Evolutionary conservation across 2,797 vertebrate species (phyloP).

Genomic region (Acrossocheilus fasciatus): DNA sequence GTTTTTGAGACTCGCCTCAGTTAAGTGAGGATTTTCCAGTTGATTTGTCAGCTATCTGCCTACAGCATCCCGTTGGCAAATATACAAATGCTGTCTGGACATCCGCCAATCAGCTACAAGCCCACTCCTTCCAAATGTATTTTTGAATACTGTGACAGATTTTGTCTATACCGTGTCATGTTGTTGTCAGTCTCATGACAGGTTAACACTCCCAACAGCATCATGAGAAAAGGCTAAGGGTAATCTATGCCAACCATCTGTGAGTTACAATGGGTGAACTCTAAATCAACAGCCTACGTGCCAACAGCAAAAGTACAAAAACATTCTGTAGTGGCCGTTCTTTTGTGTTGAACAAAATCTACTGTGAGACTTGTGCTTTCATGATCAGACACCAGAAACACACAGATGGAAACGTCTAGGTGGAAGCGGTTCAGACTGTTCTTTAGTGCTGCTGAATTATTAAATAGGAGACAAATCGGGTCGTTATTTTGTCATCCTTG

Average conservation of each 20-base stretch:
- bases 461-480: slow-evolving; percentile 22
- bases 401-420: slow-evolving; percentile 33
- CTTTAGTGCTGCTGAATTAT: slow-evolving; percentile 28
- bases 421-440: slow-evolving; percentile 28
- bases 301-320: neutral
- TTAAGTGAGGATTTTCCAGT: slow-evolving; percentile 23
- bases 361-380: slow-evolving; percentile 23
- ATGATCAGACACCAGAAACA: slow-evolving; percentile 30
- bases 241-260: slow-evolving; percentile 31
- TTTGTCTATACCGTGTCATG: slow-evolving; percentile 1
- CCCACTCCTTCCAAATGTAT: neutral
- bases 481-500: slow-evolving; percentile 1
- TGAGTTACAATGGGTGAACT: neutral
- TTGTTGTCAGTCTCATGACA: neutral
- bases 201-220: slow-evolving; percentile 6
- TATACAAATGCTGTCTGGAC: slow-evolving; percentile 21
- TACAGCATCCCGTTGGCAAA: slow-evolving; percentile 23
- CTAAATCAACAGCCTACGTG: neutral
- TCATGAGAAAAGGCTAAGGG: neutral
- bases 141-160: slow-evolving; percentile 1
- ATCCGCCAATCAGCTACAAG: slow-evolving; percentile 9
- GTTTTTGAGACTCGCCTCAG: slow-evolving; percentile 15
- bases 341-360: slow-evolving; percentile 10
- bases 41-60: slow-evolving; percentile 35
- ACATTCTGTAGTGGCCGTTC: neutral